Conservation (phyloP, 1,140 invertebrate genomes). For the Caenorhabditis brenneri region DNA sequence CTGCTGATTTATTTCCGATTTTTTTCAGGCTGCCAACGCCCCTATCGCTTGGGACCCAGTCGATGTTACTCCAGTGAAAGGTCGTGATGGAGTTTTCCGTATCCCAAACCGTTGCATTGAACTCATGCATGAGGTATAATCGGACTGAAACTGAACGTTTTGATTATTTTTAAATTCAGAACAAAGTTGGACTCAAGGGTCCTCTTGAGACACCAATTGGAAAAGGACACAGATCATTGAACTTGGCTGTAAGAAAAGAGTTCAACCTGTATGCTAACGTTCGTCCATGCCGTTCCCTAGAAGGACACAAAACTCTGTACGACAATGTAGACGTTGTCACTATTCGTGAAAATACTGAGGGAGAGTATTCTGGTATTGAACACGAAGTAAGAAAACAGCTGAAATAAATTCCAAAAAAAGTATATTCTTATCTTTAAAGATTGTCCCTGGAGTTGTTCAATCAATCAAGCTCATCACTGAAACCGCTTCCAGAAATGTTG, state of each 20-base stretch:
- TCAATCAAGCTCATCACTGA: slow-evolving; percentile 99
- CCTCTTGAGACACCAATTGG: slow-evolving; percentile 97
- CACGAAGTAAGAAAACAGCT: slow-evolving; percentile 81
- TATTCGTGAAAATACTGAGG: slow-evolving; percentile 99
- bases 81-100: slow-evolving; percentile 91
- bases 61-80: slow-evolving; percentile 96
- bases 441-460: slow-evolving; percentile 98
- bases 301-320: slow-evolving; percentile 96
- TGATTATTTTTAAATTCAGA: background rate
- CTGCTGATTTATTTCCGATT: too few species aligned
- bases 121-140: slow-evolving; percentile 84
- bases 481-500: slow-evolving; percentile 90
- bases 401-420: background rate
- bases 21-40: slow-evolving; percentile 81
- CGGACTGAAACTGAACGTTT: too few species aligned
- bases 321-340: slow-evolving; percentile 98
- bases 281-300: slow-evolving; percentile 92
- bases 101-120: slow-evolving; percentile 97
- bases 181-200: slow-evolving; percentile 88
- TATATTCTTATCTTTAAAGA: slow-evolving; percentile 73
- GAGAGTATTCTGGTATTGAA: slow-evolving; percentile 99
- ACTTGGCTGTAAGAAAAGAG: slow-evolving; percentile 94
- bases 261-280: slow-evolving; percentile 99
- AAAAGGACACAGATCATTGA: slow-evolving; percentile 96
- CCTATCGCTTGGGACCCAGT: slow-evolving; percentile 98